Percentiles rank a stretch among this genome's conserved stretches.
Conservation (phyloP, 2,113 vertebrate species). For the Mormoops blainvillei region DNA sequence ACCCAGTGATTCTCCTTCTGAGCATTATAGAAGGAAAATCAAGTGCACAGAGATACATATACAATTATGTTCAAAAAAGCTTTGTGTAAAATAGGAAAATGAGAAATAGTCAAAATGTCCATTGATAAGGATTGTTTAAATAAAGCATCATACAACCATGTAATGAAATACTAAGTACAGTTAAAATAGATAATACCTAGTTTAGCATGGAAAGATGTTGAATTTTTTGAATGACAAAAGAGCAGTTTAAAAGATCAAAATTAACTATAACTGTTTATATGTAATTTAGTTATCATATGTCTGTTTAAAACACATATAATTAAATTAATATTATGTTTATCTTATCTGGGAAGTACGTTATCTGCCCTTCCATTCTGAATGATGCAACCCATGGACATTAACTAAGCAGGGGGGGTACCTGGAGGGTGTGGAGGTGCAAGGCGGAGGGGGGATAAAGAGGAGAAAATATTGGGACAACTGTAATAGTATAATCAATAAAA, state of each 20-base stretch:
- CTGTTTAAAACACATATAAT: background rate
- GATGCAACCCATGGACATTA: too few relatives aligned
- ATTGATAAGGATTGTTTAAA: background rate
- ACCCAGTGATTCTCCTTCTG: background rate
- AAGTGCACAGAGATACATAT: background rate
- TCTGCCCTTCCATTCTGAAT: too few relatives aligned
- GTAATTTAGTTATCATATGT: background rate
- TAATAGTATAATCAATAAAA: too few relatives aligned
- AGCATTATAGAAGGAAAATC: background rate
- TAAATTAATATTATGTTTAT: background rate
- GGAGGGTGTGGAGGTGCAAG: too few relatives aligned
- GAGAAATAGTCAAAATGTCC: background rate
- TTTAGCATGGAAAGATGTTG: background rate
- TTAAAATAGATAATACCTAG: background rate
- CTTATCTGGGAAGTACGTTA: too few relatives aligned
- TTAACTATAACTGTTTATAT: background rate
- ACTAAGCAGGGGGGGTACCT: too few relatives aligned
- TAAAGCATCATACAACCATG: background rate
- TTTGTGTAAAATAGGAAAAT: background rate
- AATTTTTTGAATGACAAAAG: background rate
- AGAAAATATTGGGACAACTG: too few relatives aligned
- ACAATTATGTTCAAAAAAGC: background rate
- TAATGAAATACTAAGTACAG: background rate
- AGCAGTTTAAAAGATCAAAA: background rate
- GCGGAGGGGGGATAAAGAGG: too few relatives aligned